Percentiles rank a stretch among this genome's conserved stretches.
Conservation (phyloP, 2,113 vertebrate genomes). For the Neoarius graeffei region DNA sequence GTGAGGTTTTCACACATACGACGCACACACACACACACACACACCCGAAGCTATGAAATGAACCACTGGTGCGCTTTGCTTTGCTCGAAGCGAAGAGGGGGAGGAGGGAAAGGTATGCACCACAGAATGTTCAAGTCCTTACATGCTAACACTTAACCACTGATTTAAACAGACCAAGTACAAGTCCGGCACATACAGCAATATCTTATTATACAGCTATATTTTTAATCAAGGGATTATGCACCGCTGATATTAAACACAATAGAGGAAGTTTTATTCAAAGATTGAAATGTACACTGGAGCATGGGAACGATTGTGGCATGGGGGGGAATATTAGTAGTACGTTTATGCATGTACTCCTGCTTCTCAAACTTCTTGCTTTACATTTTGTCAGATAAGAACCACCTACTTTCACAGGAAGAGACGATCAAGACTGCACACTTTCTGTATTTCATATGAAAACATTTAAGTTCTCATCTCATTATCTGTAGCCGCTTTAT, state of each 20-base stretch:
- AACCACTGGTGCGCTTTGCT: slow-evolving; percentile 36
- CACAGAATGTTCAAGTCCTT: slow-evolving; percentile 59
- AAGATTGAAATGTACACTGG: neutral
- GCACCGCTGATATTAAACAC: neutral
- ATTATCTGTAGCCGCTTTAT: no score
- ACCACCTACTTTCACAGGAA: neutral
- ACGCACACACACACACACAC: slow-evolving; percentile 2
- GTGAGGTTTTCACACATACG: slow-evolving; percentile 35
- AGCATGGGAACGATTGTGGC: neutral
- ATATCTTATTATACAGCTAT: neutral
- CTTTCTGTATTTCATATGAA: neutral
- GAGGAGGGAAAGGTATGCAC: slow-evolving; percentile 50
- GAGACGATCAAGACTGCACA: neutral
- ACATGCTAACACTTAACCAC: slow-evolving; percentile 54
- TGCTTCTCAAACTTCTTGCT: neutral
- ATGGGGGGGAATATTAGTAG: neutral
- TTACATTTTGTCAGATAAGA: neutral
- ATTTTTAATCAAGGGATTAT: no score
- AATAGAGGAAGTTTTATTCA: neutral
- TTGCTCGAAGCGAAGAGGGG: slow-evolving; percentile 35
- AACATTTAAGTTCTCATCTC: neutral
- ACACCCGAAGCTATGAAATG: slow-evolving; percentile 18
- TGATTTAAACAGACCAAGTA: slow-evolving; percentile 17
- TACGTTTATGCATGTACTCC: no score
- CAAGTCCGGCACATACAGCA: neutral